Base-by-base conservation (phyloP, 23 tunicate species). In the Corella eumyota region DNA sequence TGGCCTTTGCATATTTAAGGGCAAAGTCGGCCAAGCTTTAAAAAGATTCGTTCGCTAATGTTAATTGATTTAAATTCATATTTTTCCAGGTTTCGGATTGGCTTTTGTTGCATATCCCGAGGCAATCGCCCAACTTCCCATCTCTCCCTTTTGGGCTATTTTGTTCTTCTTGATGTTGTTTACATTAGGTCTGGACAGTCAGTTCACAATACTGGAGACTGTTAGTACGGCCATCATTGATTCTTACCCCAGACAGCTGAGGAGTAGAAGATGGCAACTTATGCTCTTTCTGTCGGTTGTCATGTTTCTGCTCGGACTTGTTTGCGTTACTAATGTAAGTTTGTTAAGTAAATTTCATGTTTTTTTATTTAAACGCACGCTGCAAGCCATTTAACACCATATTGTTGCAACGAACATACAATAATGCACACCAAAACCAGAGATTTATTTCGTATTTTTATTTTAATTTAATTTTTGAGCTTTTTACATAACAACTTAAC, bases 51-150 rank as follows among this genome's bases (percentile, higher is more conserved):
- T n/a, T n/a, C n/a, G n/a, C n/a, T n/a, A n/a, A n/a, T n/a, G n/a
- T n/a, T n/a, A n/a, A n/a, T n/a, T n/a, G n/a, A n/a, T n/a, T n/a
- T n/a, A n/a, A n/a, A n/a, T n/a, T n/a, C n/a, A n/a, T n/a, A n/a
- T n/a, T n/a, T 19, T 5, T 58, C 34, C 80, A 79, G 98, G 98
- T n/a, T 83, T 83, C 48, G 98, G 92, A 7, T 66, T 90, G 20
- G 98, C 98, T 6, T 90, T 90, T 66, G 79, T 90, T 28, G 98
- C 91, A 6, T 90, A 83, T 51, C 98, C 98, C 6, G 98, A 90
- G 63, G 98, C 98, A 0, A 76, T 90, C 22, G 68, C 91, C 34
- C 84, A 80, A 59, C 59, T 90, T 11, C 83, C 88, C 36, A 80
- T 66, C 25, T 78, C 96, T 25, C 80, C 96, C 11, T 2, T 72